Percentiles rank a stretch among this genome's conserved stretches.
These are phyloP conservation scores for Syrista parreyssii DNA, from an alignment of 2,888 invertebrate genomes.

Conservation along the genomic window DNA sequence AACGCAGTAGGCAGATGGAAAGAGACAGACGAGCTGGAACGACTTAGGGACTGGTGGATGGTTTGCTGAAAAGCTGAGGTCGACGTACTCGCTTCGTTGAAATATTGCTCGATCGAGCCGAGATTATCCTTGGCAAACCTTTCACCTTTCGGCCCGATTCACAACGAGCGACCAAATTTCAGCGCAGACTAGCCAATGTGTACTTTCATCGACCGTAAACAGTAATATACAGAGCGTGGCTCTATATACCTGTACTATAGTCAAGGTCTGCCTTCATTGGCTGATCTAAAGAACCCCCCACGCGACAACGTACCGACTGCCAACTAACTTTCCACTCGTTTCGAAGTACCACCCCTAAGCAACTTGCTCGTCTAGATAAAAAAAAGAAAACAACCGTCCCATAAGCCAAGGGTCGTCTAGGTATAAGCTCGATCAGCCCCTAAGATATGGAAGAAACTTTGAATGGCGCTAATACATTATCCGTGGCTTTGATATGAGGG, in stretches of 20 bases:
- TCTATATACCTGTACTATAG: neutral
- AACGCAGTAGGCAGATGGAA: slow-evolving; percentile 25
- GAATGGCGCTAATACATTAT: slow-evolving; percentile 12
- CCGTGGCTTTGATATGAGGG: neutral
- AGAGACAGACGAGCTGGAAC: slow-evolving; percentile 14
- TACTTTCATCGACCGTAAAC: neutral
- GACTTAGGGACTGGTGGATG: neutral
- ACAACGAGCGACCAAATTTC: neutral
- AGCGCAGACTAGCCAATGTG: neutral
- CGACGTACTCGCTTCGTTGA: slow-evolving; percentile 5
- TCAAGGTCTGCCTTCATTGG: neutral
- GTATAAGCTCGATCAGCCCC: neutral
- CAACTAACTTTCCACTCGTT: neutral
- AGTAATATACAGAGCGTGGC: neutral
- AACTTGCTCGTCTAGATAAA: neutral
- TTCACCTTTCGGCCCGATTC: neutral
- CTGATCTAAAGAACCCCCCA: neutral
- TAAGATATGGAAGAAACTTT: slow-evolving; percentile 23
- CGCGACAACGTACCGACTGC: neutral
- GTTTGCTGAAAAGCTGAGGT: slow-evolving; percentile 25
- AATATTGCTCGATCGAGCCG: neutral
- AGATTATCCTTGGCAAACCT: neutral
- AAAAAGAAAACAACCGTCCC: neutral
- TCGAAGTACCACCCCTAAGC: neutral
- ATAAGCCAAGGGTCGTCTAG: neutral